Conservation (phyloP, 2,797 vertebrate genomes). For the Sebastes umbrosus region DNA sequence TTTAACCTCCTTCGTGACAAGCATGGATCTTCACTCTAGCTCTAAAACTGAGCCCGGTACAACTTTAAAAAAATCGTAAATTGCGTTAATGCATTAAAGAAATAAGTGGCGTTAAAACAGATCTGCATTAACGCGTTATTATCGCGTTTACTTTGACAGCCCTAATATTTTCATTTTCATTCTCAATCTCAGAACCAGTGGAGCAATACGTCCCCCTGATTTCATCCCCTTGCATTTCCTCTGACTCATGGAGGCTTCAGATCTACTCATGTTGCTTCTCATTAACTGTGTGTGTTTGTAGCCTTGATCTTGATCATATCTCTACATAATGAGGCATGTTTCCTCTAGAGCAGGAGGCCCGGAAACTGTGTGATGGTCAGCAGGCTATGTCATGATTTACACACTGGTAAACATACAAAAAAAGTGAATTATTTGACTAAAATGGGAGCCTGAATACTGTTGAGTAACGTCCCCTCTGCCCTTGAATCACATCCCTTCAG, state of each 20-base stretch:
- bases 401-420: neutral
- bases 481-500: slow-evolving; percentile 32
- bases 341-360: neutral
- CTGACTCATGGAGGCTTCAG: neutral
- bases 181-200: neutral
- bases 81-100: too few species aligned
- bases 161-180: neutral
- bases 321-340: slow-evolving; percentile 9
- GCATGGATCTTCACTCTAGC: too few species aligned
- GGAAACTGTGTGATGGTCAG: neutral
- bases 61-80: too few species aligned
- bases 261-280: neutral
- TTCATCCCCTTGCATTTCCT: neutral
- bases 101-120: too few species aligned
- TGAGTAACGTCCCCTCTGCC: slow-evolving; percentile 15
- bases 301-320: slow-evolving; percentile 3
- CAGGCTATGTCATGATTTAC: neutral
- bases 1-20: too few species aligned
- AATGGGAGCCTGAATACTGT: slow-evolving; percentile 32
- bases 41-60: too few species aligned
- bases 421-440: neutral
- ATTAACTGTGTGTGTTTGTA: neutral
- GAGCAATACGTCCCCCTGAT: neutral
- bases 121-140: too few species aligned
- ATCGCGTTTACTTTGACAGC: too few species aligned